Evolutionary conservation across 2,113 vertebrate species (phyloP).

Genomic region (Chitala chitala): DNA sequence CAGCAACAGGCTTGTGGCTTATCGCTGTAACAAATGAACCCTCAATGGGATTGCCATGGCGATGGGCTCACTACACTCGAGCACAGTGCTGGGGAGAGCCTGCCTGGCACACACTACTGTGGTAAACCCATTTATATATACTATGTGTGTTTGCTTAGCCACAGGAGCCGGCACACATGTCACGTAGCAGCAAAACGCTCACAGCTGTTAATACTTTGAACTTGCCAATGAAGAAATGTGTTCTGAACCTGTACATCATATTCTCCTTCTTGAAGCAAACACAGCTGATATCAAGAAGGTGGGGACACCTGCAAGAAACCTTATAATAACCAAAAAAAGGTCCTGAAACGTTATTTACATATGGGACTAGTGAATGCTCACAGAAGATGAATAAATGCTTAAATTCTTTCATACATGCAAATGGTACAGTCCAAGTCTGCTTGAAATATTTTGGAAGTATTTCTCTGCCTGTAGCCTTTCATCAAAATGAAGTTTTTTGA

Average conservation of each 20-base stretch:
- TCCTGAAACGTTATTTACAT: slow-evolving; percentile 3
- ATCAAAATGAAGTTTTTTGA: not conserved
- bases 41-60: not conserved
- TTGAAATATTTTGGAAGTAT: not conserved
- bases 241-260: not conserved
- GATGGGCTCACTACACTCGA: not conserved
- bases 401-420: not conserved
- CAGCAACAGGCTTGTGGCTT: not conserved
- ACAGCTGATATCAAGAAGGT: not conserved
- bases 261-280: not conserved
- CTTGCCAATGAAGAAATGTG: not conserved
- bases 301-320: not conserved
- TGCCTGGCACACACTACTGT: not conserved
- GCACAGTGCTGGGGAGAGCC: too few relatives aligned
- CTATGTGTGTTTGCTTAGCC: not conserved
- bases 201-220: not conserved
- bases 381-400: not conserved
- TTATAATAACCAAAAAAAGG: not conserved
- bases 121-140: slow-evolving; percentile 3
- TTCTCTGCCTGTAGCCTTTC: not conserved
- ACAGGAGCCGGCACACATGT: not conserved
- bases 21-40: not conserved
- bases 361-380: not conserved
- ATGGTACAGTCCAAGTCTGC: not conserved
- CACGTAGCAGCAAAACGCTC: not conserved